Evolutionary conservation across 2,113 vertebrate genomes (phyloP), one percentile per base, ranked within the genome.

Genomic region (Leptobrachium ailaonicum): DNA sequence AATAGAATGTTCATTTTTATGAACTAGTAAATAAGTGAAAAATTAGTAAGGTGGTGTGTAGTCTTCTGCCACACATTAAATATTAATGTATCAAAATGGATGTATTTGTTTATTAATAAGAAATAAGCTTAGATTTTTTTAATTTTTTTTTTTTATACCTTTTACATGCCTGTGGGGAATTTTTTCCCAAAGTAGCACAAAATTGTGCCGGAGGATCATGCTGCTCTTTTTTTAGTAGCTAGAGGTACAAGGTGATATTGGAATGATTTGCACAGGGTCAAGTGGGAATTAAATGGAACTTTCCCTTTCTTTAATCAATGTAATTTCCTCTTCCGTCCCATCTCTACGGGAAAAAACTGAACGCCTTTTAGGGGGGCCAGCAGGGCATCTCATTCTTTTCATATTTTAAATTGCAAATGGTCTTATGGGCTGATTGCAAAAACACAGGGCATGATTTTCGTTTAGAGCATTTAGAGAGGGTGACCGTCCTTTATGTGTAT

Each of bases 241-340:
- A 12, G 13, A 4, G 56, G 11, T 2, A 60, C 56, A 11, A 60
- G 13, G 13, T 85, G 47, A 47, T 1, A 60, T 60, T 14, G 11
- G 13, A 11, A 3, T 8, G 56, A 14, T 60, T 60, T 60, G 10
- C 56, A 11, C 56, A 14, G 13, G 56, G 56, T 60, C 56, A 60
- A 60, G 56, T 60, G 56, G 56, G 56, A 60, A 12, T 11, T 60
- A 60, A 60, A 13, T 60, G 10, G 3, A 14, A 81, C 84, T 64
- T 64, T 64, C 62, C 9, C 5, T 60, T 60, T 60, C 56, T 60
- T 60, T 60, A 60, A 60, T 60, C 56, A 60, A 12, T 13, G 56
- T 60, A 14, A 60, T 60, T 60, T 60, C 56, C 56, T 60, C 56
- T 1, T 60, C 56, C 56, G 13, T 11, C 56, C 56, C 56, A 60